phyloP scores from a whole-genome alignment of 2,113 vertebrate species.

The Labeo rohita region DNA sequence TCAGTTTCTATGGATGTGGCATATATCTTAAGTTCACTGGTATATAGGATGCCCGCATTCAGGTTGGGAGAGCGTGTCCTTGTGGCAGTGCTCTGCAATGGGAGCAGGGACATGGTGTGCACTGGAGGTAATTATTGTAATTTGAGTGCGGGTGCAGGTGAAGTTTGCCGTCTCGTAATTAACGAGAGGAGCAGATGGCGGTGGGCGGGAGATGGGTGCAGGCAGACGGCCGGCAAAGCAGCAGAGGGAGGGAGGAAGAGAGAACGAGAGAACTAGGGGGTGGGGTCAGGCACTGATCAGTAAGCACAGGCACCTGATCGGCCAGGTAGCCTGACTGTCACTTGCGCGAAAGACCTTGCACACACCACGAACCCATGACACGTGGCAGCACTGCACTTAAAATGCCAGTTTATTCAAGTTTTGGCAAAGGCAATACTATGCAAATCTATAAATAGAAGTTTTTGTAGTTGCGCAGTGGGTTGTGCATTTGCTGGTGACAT shows the following conservation, averaged over 20 bases:
- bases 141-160: constrained; percentile 80
- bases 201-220: constrained; percentile 72
- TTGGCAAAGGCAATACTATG: not conserved
- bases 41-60: not conserved
- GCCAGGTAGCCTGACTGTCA: constrained; percentile 54
- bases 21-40: not conserved
- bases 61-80: constrained; percentile 25
- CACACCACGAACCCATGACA: not conserved
- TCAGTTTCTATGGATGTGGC: not conserved
- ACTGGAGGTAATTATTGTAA: constrained; percentile 77
- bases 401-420: not conserved
- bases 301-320: constrained; percentile 73
- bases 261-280: constrained; percentile 30
- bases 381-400: not conserved
- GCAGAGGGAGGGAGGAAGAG: constrained; percentile 30
- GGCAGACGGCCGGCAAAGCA: constrained; percentile 59
- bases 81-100: constrained; percentile 37
- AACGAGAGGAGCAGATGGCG: constrained; percentile 80
- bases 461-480: not conserved
- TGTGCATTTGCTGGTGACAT: not conserved
- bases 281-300: constrained; percentile 76
- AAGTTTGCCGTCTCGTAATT: constrained; percentile 79
- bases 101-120: constrained; percentile 46
- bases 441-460: not conserved
- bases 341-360: constrained; percentile 10